Conservation (phyloP, 2,113 vertebrate species). For the Macquaria ambigua region DNA sequence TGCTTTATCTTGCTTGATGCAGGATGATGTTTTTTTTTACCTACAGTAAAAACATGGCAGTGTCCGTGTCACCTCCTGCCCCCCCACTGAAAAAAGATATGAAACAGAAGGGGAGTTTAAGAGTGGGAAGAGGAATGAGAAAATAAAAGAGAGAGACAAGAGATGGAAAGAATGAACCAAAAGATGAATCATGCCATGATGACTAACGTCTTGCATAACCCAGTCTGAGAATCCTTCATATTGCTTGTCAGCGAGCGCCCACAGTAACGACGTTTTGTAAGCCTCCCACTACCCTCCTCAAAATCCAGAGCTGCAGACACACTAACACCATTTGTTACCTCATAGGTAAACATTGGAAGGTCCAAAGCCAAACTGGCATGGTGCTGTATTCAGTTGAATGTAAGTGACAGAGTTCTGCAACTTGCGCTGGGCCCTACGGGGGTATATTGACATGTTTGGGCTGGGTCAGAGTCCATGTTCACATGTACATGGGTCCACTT, state of each 20-base stretch:
- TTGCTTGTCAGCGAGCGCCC: slow-evolving; percentile 61
- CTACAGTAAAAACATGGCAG: slow-evolving; percentile 7
- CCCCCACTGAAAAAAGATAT: slow-evolving; percentile 3
- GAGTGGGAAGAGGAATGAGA: slow-evolving; percentile 16
- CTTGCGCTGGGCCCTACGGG: neutral
- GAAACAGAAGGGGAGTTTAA: slow-evolving; percentile 22
- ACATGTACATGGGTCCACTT: too few relatives aligned
- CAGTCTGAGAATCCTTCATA: slow-evolving; percentile 74
- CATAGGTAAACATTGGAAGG: slow-evolving; percentile 10
- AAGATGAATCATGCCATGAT: slow-evolving; percentile 74
- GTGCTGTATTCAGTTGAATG: neutral
- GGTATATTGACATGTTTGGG: neutral
- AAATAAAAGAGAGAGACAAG: slow-evolving; percentile 22
- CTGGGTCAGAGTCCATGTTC: neutral
- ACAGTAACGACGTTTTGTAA: slow-evolving; percentile 66
- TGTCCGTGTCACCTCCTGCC: neutral
- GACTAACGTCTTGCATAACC: slow-evolving; percentile 83
- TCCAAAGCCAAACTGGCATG: neutral
- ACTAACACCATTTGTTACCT: slow-evolving; percentile 36
- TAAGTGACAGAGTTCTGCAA: neutral
- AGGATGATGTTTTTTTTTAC: neutral
- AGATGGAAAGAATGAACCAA: slow-evolving; percentile 22
- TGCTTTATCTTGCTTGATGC: neutral
- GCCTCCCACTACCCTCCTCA: slow-evolving; percentile 65
- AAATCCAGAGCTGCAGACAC: slow-evolving; percentile 50